phyloP scores from a whole-genome alignment of 1,140 invertebrate genomes.

The Nixonia krombeini region DNA sequence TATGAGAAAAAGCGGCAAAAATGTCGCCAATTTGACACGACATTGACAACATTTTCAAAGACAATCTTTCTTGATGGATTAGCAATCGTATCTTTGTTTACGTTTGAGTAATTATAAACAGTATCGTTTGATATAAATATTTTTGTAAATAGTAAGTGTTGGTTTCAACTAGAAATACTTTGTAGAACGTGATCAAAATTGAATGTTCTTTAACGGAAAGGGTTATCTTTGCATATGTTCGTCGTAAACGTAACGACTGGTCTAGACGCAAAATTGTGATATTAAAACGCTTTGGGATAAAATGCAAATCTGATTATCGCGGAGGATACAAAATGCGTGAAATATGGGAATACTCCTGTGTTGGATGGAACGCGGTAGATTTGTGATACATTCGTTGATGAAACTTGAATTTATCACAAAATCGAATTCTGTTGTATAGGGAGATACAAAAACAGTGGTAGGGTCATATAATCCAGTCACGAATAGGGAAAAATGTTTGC shows the following conservation, averaged over 20 bases:
- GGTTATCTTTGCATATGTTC: not conserved
- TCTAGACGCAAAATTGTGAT: too few relatives aligned
- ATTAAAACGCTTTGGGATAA: not conserved
- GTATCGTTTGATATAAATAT: too few relatives aligned
- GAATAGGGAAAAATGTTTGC: too few relatives aligned
- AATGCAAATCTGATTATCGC: too few relatives aligned
- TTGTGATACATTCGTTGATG: not conserved
- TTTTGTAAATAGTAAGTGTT: too few relatives aligned
- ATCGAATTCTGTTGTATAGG: not conserved
- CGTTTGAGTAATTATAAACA: not conserved
- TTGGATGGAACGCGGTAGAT: not conserved
- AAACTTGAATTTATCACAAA: not conserved
- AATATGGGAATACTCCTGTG: not conserved
- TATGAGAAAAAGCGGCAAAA: too few relatives aligned
- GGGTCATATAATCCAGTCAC: conserved; percentile 6
- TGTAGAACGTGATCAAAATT: too few relatives aligned
- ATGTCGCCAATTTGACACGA: not conserved
- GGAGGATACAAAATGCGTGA: too few relatives aligned
- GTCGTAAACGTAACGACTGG: too few relatives aligned
- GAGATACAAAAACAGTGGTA: conserved; percentile 1
- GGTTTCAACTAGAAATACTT: too few relatives aligned
- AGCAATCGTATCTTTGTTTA: not conserved
- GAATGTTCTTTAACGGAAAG: too few relatives aligned
- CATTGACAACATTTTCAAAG: not conserved
- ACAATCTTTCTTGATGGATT: not conserved